A percentile compares a stretch with the other conserved stretches of the same genome.
phyloP scores from a whole-genome alignment of 2,888 invertebrate genomes.

The Dromius quadrimaculatus region DNA sequence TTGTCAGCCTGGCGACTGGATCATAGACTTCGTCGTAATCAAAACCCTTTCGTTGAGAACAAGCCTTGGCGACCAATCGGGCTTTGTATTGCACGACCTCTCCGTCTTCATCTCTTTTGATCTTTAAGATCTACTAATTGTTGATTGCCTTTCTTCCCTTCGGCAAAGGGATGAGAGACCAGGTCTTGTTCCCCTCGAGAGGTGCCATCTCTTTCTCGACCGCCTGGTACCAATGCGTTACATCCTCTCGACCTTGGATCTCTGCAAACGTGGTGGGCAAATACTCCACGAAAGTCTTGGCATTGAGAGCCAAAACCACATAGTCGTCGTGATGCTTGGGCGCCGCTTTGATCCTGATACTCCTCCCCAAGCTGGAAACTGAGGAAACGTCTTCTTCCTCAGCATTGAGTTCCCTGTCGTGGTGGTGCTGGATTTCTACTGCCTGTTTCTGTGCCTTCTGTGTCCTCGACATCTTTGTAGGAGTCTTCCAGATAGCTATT shows the following conservation, averaged over 20 bases:
- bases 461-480: not conserved
- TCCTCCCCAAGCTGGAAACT: not conserved
- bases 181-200: constrained; percentile 54
- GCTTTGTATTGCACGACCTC: too few relatives aligned
- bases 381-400: not conserved
- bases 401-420: not conserved
- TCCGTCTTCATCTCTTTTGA: too few relatives aligned
- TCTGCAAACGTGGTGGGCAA: not conserved
- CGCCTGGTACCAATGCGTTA: constrained; percentile 53
- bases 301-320: not conserved
- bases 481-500: not conserved
- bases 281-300: not conserved
- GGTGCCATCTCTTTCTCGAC: constrained; percentile 56
- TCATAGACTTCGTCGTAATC: too few relatives aligned
- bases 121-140: too few relatives aligned
- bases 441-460: not conserved
- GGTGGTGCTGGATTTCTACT: not conserved
- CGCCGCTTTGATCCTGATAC: not conserved
- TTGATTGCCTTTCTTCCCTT: constrained; percentile 52
- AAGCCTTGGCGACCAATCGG: too few relatives aligned
- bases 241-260: constrained; percentile 8
- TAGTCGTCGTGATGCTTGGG: not conserved
- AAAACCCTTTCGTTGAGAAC: too few relatives aligned
- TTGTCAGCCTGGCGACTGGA: too few relatives aligned
- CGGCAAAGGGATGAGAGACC: constrained; percentile 55